Evolutionary conservation across 2,797 vertebrate species (phyloP), one percentile per base, ranked within the genome.

Genomic region (Limnodromus scolopaceus): DNA sequence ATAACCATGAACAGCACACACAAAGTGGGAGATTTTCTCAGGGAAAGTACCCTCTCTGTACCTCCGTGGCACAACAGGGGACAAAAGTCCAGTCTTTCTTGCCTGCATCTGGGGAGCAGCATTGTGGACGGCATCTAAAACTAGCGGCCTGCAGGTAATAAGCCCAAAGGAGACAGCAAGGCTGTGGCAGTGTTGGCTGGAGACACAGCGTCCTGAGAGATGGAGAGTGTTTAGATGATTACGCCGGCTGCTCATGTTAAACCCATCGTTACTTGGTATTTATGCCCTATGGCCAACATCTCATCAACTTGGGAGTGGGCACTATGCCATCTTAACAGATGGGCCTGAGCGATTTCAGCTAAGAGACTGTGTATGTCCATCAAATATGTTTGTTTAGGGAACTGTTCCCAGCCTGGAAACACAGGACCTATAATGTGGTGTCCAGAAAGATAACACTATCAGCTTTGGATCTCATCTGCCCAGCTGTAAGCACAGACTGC

Each of bases 261-360:
- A 76, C 48, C 65, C 10, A 1, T 2, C 8, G 45, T 45, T 58
- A 57, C 70, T 84, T 78, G 36, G 84, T 71, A 51, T 74, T 51
- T 93, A 30, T 57, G 48, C 53, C 75, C 78, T 34, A 34, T 80
- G 55, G 39, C 53, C 57, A 92, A 7, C 22, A 55, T 77, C 60
- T 71, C 71, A 66, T 36, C 76, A 70, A n/a, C 76, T 53, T 36
- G 58, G 49, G 39, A 69, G 69, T 48, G 75, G 92, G 88, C 93
- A 75, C 22, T 9, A 39, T 83, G 94, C 86, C 93, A 87, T 34
- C 18, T 39, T 57, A 76, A 64, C 78, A 96, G 94, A 89, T 51
- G 94, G 94, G 45, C 22, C 78, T 64, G 45, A 66, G 68, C 0
- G 13, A 49, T 72, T 61, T 77, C 83, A 78, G 78, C 79, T n/a